Evolutionary conservation across 2,113 vertebrate species (phyloP).

Genomic region (Egretta garzetta): DNA sequence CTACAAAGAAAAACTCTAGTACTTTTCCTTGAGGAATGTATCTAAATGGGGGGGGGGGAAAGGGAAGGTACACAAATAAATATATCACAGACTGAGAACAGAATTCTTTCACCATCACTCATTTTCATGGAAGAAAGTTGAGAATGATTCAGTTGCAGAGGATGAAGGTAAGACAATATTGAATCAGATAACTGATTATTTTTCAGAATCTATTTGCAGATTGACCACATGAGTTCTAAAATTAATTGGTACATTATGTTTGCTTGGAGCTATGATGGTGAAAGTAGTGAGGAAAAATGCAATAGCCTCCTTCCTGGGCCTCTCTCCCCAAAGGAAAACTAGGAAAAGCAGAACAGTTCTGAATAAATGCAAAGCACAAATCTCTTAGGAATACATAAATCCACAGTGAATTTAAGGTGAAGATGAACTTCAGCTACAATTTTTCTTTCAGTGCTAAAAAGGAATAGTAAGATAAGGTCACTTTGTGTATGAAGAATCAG

Average conservation of each 20-base stretch:
- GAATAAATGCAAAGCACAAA: background rate
- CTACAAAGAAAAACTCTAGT: background rate
- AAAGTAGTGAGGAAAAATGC: background rate
- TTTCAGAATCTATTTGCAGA: background rate
- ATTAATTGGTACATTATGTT: background rate
- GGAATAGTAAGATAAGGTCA: constrained; percentile 13
- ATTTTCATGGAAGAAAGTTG: background rate
- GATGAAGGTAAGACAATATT: background rate
- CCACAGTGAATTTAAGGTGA: background rate
- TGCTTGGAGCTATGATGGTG: background rate
- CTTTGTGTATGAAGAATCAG: background rate
- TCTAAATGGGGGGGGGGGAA: background rate
- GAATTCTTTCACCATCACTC: background rate
- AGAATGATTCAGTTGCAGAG: background rate
- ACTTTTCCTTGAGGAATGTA: background rate
- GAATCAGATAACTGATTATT: background rate
- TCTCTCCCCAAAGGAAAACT: background rate
- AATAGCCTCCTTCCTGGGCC: background rate
- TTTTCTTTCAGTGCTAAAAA: constrained; percentile 12
- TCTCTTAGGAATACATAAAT: background rate
- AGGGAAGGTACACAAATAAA: background rate
- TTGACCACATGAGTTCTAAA: background rate
- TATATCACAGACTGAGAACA: background rate
- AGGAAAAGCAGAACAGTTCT: background rate
- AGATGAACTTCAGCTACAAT: background rate